These are phyloP conservation scores for Ophraella communa DNA, from an alignment of 2,888 invertebrate genomes.

Conservation along the genomic window DNA sequence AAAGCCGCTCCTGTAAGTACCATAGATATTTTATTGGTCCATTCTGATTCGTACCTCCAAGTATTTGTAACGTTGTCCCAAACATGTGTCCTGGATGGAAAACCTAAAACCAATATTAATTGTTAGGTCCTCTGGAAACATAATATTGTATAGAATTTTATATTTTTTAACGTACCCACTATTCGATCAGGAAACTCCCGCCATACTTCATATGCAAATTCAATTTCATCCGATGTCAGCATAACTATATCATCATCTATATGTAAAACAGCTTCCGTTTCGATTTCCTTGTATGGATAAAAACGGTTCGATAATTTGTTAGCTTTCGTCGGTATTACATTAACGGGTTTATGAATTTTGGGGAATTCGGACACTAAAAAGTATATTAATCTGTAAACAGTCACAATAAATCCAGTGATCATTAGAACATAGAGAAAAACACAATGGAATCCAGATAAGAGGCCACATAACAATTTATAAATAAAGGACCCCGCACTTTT, in stretches of 20 bases:
- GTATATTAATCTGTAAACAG: too few species aligned
- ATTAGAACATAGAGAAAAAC: too few species aligned
- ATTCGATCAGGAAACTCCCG: constrained; percentile 95
- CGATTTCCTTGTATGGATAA: constrained; percentile 94
- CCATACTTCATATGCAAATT: constrained; percentile 96
- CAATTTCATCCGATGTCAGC: constrained; percentile 93
- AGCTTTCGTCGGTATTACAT: constrained; percentile 87
- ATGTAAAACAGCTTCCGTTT: constrained; percentile 94
- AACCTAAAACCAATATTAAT: constrained; percentile 64
- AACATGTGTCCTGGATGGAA: constrained; percentile 92
- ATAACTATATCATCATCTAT: constrained; percentile 96
- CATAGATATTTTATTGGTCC: constrained; percentile 97
- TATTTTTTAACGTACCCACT: constrained; percentile 62
- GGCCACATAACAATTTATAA: too few species aligned
- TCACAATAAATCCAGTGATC: too few species aligned
- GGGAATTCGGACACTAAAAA: constrained; percentile 84
- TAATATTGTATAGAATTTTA: not conserved
- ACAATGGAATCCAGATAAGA: too few species aligned
- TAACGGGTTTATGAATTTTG: constrained; percentile 84
- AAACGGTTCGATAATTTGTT: constrained; percentile 96
- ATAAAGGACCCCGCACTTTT: too few species aligned
- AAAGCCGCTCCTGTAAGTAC: constrained; percentile 96
- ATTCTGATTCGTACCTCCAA: constrained; percentile 96
- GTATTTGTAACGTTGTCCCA: constrained; percentile 87
- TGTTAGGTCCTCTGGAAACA: not conserved